A percentile compares a stretch with the other conserved stretches of the same genome.
phyloP scores from a whole-genome alignment of 2,113 vertebrate genomes.

The Pterophyllum scalare region DNA sequence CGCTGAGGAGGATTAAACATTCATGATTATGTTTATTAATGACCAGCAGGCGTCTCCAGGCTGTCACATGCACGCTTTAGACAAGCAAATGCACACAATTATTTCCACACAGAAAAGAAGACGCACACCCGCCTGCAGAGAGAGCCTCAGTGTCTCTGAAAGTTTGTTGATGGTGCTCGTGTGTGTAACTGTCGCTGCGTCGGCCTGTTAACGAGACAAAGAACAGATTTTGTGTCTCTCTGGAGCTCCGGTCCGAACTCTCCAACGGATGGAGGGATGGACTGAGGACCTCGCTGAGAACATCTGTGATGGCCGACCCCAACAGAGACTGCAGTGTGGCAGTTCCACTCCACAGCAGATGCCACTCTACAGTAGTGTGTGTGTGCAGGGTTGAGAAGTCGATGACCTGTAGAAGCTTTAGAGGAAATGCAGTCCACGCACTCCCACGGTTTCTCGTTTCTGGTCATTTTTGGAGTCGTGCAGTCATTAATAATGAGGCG shows the following conservation, averaged over 20 bases:
- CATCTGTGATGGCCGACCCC: conserved; percentile 64
- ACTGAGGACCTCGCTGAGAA: conserved; percentile 61
- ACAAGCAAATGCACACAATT: neutral
- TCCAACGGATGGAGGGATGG: conserved; percentile 54
- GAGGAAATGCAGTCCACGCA: conserved; percentile 24
- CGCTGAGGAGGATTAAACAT: conserved; percentile 77
- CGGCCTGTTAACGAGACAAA: conserved; percentile 34
- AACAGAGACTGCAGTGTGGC: conserved; percentile 61
- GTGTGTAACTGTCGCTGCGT: conserved; percentile 20
- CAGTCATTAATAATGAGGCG: neutral
- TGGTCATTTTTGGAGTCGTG: neutral
- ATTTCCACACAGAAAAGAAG: neutral
- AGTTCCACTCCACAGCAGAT: conserved; percentile 61
- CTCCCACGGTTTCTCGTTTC: neutral
- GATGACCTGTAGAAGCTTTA: conserved; percentile 28
- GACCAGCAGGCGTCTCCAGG: conserved; percentile 69
- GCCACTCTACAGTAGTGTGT: conserved; percentile 49
- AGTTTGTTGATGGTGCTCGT: conserved; percentile 7
- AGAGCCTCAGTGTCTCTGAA: neutral
- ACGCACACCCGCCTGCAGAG: neutral
- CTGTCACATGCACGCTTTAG: conserved; percentile 23
- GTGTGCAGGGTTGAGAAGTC: conserved; percentile 30
- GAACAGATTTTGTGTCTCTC: conserved; percentile 61
- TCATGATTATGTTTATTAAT: conserved; percentile 84
- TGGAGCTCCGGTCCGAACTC: conserved; percentile 36